Conservation (phyloP, 2,113 vertebrate genomes). For the Indri indri region DNA sequence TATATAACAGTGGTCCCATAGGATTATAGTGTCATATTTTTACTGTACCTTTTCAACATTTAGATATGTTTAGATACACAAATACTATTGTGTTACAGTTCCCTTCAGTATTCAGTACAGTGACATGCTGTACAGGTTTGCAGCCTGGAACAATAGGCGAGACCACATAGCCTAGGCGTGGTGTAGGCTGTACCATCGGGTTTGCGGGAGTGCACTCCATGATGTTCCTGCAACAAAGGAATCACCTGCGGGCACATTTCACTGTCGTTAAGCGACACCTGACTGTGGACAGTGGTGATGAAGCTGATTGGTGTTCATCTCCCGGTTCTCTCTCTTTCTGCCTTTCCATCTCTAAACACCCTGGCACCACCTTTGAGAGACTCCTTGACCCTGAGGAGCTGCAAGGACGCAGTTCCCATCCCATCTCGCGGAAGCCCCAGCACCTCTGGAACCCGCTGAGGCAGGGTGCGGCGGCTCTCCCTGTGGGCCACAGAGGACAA, state of each 20-base stretch:
- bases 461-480: too few relatives aligned
- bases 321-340: fast-evolving
- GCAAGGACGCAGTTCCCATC: fast-evolving
- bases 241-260: not conserved
- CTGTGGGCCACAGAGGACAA: too few relatives aligned
- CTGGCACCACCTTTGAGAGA: too few relatives aligned
- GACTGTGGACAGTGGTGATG: not conserved
- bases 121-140: not conserved
- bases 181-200: not conserved
- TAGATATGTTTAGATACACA: not conserved
- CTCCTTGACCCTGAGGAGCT: fast-evolving
- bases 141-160: too few relatives aligned
- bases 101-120: not conserved
- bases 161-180: not conserved
- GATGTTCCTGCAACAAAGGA: not conserved
- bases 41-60: not conserved
- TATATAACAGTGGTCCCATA: not conserved
- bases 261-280: not conserved
- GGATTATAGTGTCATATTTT: not conserved
- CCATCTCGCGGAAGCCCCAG: not conserved
- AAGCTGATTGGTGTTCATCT: fast-evolving
- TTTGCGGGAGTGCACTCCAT: not conserved
- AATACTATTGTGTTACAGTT: not conserved
- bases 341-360: fast-evolving
- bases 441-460: fast-evolving